Base-by-base conservation (phyloP, 1,140 invertebrate genomes). In the Aethina tumida region DNA sequence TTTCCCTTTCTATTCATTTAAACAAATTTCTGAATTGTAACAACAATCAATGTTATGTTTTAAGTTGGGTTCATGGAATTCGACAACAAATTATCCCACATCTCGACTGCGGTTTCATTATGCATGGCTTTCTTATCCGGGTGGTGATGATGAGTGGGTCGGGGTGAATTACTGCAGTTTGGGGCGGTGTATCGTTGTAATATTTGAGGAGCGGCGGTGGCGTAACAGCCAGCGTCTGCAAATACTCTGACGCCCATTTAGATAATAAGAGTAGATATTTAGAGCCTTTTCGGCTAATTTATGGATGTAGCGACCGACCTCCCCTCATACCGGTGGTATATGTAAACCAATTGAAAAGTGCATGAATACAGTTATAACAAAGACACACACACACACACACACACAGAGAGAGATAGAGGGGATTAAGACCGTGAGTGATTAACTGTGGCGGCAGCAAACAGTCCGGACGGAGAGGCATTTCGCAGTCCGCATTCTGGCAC, bases 261-360 rank as follows among this genome's bases (percentile, higher is more conserved):
- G 54, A 56, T 56, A 56, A 56, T 56, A 55, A 50, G 46, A 50
- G 52, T 49, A 54, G 54, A 56, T n/a, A n/a, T 56, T 56, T 55
- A 56, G 50, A 45, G 52, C 52, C 48, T 51, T 56, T 56, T 54
- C 50, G 54, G 50, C 49, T 56, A 56, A 56, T 56, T 56, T 56
- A 56, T 56, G 52, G 50, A 43, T 53, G 49, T 50, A 41, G 39
- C 28, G 20, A 17, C 39, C 21, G 27, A 19, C 15, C 21, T 17
- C 39, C 31, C 31, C 31, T 24, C 31, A 14, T 22, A 39, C 21
- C 20, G 22, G 24, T 30, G 28, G 27, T 30, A 19, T 30, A 31
- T 39, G 17, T 16, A 29, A 8, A 16, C 12, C 7, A 16, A 13
- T 16, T 29, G 27, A 29, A 16, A 16, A 29, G 27, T 29, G 27